Conservation (phyloP, 2,888 invertebrate species). For the Odiellus spinosus region DNA sequence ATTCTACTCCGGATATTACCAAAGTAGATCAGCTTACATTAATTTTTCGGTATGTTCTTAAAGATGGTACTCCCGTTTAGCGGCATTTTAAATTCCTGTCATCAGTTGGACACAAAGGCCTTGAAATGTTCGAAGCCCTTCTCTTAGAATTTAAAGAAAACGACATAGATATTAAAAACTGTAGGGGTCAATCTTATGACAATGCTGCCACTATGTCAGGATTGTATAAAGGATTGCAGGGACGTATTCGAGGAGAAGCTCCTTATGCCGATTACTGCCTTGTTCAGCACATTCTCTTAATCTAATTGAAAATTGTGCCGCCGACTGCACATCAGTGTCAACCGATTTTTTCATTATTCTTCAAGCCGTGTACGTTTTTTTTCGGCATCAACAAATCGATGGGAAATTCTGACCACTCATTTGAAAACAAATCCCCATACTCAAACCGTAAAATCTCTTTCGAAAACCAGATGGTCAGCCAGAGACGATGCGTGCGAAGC, state of each 20-base stretch:
- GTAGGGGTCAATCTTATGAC: conserved; percentile 12
- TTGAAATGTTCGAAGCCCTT: background rate
- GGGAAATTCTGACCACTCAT: background rate
- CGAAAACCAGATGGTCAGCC: background rate
- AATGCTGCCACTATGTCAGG: too few relatives aligned
- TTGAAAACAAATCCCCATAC: background rate
- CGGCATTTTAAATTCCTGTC: background rate
- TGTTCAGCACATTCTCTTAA: background rate
- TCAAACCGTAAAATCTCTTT: background rate
- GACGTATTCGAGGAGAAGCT: background rate
- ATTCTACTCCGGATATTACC: conserved; percentile 13
- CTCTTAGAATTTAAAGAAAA: conserved; percentile 2
- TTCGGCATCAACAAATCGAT: background rate
- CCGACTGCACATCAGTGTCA: background rate
- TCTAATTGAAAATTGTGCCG: background rate
- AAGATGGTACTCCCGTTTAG: background rate
- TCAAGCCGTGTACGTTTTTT: background rate
- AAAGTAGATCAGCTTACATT: conserved; percentile 14
- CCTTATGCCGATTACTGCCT: background rate
- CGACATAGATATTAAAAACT: conserved; percentile 10
- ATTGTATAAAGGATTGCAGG: too few relatives aligned
- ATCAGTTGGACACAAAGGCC: conserved; percentile 2
- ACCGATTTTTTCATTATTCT: background rate
- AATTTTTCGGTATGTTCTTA: conserved; percentile 5
- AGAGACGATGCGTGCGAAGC: background rate